Base-by-base conservation (phyloP, 1,140 invertebrate species). In the Nilaparvata lugens region DNA sequence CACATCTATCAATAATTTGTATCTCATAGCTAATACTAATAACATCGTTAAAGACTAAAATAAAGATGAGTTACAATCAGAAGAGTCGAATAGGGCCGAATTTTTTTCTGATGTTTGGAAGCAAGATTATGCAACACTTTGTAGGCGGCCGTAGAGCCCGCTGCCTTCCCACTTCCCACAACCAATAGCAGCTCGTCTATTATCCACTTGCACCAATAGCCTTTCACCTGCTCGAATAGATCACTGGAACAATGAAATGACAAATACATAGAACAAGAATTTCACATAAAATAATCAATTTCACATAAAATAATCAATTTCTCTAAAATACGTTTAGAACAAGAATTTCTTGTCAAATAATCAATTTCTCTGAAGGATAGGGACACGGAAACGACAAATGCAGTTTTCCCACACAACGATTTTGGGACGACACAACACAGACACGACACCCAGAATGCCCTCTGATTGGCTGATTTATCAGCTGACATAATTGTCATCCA, bases 151-250 rank as follows among this genome's bases (percentile, higher is more conserved):
- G 58, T 53, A 5, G 63, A 48, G 35, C 52, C 54, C 1, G 18
- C 51, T 6, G 57, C 28, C 38, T 64, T 60, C 4, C 63, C 60
- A 14, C 62, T 59, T 24, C 63, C 59, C 1, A 66, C 52, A 14
- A 61, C 23, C 16, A 60, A 57, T 31, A 65, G 56, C 35, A 68
- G 58, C 54, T 68, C 65, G 13, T 60, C 52, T 11, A 68, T 51
- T 42, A 66, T 62, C 61, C 56, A 64, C 52, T 64, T 66, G 38
- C 67, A 65, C 61, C 53, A 63, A 19, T 59, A 55, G 23, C 57
- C 56, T 48, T 66, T 60, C 21, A 64, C 48, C 19, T 64, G 59
- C 19, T 43, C 51, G 40, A 68, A 66, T 56, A 65, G 64, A 7
- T 62, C 56, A 21, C 67, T 68, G 48, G 13, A 61, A 60, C 58